Conservation (phyloP, 2,888 invertebrate species). For the Monopis laevigella region DNA sequence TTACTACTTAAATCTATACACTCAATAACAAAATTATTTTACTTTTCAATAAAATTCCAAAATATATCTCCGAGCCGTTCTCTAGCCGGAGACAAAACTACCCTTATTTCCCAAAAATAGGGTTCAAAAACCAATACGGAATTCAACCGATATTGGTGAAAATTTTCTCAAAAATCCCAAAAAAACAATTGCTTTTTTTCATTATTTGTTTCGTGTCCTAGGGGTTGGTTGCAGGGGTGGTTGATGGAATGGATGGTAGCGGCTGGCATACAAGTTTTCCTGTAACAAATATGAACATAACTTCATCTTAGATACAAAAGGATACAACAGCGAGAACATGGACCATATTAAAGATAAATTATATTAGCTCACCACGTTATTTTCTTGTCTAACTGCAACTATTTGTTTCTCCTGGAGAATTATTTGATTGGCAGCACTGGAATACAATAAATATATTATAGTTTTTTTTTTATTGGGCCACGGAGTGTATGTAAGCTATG, state of each 20-base stretch:
- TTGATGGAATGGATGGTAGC: slow-evolving; percentile 57
- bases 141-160: slow-evolving; percentile 3
- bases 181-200: background rate
- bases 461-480: background rate
- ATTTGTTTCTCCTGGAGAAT: slow-evolving; percentile 71
- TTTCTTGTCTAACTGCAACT: slow-evolving; percentile 29
- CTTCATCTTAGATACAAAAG: background rate
- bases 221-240: slow-evolving; percentile 48
- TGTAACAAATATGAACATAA: slow-evolving; percentile 33
- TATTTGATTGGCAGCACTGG: slow-evolving; percentile 86
- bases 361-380: slow-evolving; percentile 38
- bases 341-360: background rate
- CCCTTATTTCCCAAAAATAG: too few relatives aligned
- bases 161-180: background rate
- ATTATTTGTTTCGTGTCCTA: slow-evolving; percentile 23
- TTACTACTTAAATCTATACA: too few relatives aligned
- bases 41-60: too few relatives aligned
- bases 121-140: background rate
- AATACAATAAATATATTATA: background rate
- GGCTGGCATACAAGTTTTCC: slow-evolving; percentile 47
- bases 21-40: too few relatives aligned
- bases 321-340: background rate
- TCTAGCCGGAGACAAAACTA: too few relatives aligned
- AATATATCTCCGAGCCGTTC: too few relatives aligned
- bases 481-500: too few relatives aligned